phyloP scores from a whole-genome alignment of 2,888 invertebrate genomes.

The Ormyrus rosae region DNA sequence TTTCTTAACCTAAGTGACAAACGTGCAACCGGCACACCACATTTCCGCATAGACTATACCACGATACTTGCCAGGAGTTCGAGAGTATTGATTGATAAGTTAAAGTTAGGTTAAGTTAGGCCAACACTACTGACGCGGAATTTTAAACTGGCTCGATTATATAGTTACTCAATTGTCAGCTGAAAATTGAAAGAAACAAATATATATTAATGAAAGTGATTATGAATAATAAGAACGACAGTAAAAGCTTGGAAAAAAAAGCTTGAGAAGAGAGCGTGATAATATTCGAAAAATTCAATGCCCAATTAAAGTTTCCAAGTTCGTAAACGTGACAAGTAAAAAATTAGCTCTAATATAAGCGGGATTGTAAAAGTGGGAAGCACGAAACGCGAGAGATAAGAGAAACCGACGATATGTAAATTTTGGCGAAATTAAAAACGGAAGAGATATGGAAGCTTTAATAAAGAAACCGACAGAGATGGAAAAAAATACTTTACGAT shows the following conservation, averaged over 20 bases:
- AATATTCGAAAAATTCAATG: constrained; percentile 12
- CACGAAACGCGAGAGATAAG: constrained; percentile 2
- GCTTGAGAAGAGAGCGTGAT: neutral
- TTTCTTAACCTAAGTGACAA: constrained; percentile 31
- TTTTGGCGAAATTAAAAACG: constrained; percentile 41
- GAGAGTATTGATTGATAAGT: constrained; percentile 41
- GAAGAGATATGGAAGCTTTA: constrained; percentile 20
- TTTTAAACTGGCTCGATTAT: neutral
- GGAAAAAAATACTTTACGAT: constrained; percentile 35
- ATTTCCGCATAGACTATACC: neutral
- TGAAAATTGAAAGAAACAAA: neutral
- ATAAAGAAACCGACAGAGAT: constrained; percentile 24
- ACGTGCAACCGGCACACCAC: too few relatives aligned
- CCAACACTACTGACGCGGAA: neutral
- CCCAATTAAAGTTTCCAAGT: neutral
- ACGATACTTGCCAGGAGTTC: neutral
- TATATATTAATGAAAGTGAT: neutral
- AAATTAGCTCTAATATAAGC: constrained; percentile 1
- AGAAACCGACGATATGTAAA: constrained; percentile 34
- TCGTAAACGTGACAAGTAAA: neutral
- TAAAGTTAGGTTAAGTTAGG: constrained; percentile 30
- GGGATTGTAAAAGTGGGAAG: constrained; percentile 16
- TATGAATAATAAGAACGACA: neutral
- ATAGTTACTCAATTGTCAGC: neutral
- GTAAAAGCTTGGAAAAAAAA: neutral